Evolutionary conservation across 2,888 invertebrate genomes (phyloP).

Genomic region (Eubasilissa splendida): DNA sequence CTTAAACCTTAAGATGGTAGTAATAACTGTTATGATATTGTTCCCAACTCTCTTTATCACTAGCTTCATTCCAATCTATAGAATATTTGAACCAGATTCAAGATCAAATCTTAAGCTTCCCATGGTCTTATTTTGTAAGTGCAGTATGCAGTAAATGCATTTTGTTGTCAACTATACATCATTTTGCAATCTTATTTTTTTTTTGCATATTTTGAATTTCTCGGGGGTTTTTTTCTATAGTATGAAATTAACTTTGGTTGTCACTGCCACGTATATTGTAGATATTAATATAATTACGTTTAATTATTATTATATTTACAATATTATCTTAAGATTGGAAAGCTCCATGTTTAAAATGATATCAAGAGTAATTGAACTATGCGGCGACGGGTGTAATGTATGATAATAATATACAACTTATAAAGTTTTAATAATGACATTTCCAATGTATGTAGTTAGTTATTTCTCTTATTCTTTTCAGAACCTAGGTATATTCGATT

Average conservation of each 20-base stretch:
- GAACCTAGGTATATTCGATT: conserved; percentile 53
- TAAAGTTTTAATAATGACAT: conserved; percentile 34
- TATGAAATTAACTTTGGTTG: background rate
- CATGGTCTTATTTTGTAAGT: too few relatives aligned
- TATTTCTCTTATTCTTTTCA: conserved; percentile 53
- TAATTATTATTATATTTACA: conserved; percentile 16
- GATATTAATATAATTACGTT: conserved; percentile 13
- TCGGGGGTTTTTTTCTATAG: too few relatives aligned
- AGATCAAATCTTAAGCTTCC: too few relatives aligned
- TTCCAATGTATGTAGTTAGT: conserved; percentile 47
- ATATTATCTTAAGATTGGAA: conserved; percentile 14
- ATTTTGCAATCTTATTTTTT: too few relatives aligned
- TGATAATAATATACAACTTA: conserved; percentile 33
- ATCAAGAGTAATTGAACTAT: background rate
- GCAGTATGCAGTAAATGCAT: too few relatives aligned
- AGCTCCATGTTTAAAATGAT: background rate
- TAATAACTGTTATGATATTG: too few relatives aligned
- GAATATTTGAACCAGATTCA: too few relatives aligned
- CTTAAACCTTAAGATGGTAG: too few relatives aligned
- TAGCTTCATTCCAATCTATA: too few relatives aligned
- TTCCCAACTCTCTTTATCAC: too few relatives aligned
- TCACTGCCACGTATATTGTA: conserved; percentile 18
- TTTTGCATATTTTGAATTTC: too few relatives aligned
- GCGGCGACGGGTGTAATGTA: conserved; percentile 12
- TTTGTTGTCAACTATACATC: too few relatives aligned